These are phyloP conservation scores for Actinopyga echinites DNA, from an alignment of 53 echinoderm and acorn worm species.

Conservation along the genomic window DNA sequence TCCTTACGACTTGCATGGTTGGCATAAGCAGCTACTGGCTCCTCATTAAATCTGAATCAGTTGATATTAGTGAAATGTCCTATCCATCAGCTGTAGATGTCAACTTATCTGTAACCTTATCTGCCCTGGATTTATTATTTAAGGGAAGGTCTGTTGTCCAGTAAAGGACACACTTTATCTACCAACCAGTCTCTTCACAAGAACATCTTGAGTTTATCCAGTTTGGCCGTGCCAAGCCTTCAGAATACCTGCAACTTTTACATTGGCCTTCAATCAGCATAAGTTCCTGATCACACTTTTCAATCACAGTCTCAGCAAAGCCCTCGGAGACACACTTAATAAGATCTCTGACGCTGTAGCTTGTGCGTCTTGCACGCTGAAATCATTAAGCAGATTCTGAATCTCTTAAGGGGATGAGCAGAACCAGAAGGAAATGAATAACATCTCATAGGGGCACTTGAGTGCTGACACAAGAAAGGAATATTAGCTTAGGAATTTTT, in stretches of 20 bases:
- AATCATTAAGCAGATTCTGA: constrained; percentile 31
- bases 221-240: neutral
- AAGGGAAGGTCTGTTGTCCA: too few species aligned
- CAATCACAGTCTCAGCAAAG: constrained; percentile 29
- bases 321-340: constrained; percentile 33
- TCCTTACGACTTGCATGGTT: too few species aligned
- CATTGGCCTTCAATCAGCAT: constrained; percentile 36
- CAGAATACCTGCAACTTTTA: constrained; percentile 24
- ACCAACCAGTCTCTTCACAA: too few species aligned
- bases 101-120: too few species aligned
- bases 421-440: constrained; percentile 17
- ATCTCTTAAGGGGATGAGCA: constrained; percentile 35
- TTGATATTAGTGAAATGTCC: too few species aligned
- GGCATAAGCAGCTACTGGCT: too few species aligned
- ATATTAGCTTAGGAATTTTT: constrained; percentile 11
- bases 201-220: too few species aligned
- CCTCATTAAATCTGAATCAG: too few species aligned
- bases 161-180: too few species aligned
- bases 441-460: constrained; percentile 15
- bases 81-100: too few species aligned
- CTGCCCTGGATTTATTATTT: too few species aligned
- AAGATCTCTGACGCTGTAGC: constrained; percentile 26
- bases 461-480: constrained; percentile 22
- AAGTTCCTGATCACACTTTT: constrained; percentile 35
- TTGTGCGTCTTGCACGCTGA: neutral